Evolutionary conservation across 2,113 vertebrate genomes (phyloP).

Genomic region (Laticauda colubrina): DNA sequence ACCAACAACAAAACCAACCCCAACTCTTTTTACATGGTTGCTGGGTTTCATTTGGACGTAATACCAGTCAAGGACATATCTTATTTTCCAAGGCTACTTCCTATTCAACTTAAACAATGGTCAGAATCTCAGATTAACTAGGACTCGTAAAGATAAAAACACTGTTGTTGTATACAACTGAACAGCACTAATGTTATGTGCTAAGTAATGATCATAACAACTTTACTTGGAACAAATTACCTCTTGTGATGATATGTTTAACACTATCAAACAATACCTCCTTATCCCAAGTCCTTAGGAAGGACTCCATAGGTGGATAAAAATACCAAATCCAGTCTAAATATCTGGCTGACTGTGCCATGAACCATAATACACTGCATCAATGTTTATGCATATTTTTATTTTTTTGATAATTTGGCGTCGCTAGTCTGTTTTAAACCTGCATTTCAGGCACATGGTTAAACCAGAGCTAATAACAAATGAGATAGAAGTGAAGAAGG

Average conservation of each 20-base stretch:
- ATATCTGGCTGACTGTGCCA: background rate
- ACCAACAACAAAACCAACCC: too few species aligned
- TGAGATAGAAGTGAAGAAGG: background rate
- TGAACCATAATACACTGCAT: background rate
- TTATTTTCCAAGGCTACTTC: background rate
- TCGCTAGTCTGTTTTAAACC: background rate
- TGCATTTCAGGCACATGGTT: background rate
- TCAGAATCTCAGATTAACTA: background rate
- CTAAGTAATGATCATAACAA: background rate
- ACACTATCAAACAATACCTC: background rate
- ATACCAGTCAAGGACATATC: background rate
- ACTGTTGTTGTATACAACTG: background rate
- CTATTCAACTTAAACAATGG: background rate
- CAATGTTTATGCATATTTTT: background rate
- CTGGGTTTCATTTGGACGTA: background rate
- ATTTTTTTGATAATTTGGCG: background rate
- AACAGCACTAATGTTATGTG: background rate
- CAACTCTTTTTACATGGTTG: background rate
- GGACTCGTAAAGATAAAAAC: background rate
- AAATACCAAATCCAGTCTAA: background rate
- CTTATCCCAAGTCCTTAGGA: background rate
- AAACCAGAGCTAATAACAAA: background rate
- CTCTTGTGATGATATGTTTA: background rate
- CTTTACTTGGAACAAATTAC: background rate
- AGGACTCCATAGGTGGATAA: background rate